phyloP scores from a whole-genome alignment of 37 sponge, comb jelly and placozoan species.

The Aplysina aerophoba region DNA sequence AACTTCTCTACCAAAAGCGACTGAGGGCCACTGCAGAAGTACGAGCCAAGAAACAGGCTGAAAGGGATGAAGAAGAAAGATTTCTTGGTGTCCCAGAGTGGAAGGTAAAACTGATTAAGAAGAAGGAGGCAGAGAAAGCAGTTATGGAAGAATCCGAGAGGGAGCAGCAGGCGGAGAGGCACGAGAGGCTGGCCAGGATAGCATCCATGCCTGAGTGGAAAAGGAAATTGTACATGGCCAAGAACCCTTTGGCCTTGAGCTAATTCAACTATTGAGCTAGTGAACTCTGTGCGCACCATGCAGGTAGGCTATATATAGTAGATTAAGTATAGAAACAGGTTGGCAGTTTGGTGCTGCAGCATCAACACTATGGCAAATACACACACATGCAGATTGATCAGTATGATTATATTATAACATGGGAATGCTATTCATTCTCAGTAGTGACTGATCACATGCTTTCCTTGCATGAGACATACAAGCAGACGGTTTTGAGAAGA shows the following conservation, averaged over 20 bases:
- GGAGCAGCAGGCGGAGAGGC: slow-evolving; percentile 14
- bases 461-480: too few relatives aligned
- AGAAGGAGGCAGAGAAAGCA: slow-evolving; percentile 50
- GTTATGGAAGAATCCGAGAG: slow-evolving; percentile 16
- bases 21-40: neutral
- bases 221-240: slow-evolving; percentile 69
- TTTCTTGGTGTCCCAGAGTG: slow-evolving; percentile 63
- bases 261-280: too few relatives aligned
- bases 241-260: slow-evolving; percentile 48
- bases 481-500: too few relatives aligned
- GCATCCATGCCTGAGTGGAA: slow-evolving; percentile 90
- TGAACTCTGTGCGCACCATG: too few relatives aligned
- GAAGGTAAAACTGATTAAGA: slow-evolving; percentile 74
- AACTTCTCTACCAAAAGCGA: slow-evolving; percentile 58
- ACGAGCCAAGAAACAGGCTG: neutral
- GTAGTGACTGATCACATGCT: too few relatives aligned
- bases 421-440: too few relatives aligned
- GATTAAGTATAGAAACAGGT: too few relatives aligned
- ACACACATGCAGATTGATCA: too few relatives aligned
- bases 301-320: too few relatives aligned
- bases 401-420: too few relatives aligned
- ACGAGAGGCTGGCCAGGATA: slow-evolving; percentile 55
- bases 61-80: slow-evolving; percentile 35
- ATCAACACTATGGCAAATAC: too few relatives aligned
- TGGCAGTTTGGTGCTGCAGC: too few relatives aligned